phyloP scores from a whole-genome alignment of 1,140 invertebrate genomes.

The Drosophila seguyi region DNA sequence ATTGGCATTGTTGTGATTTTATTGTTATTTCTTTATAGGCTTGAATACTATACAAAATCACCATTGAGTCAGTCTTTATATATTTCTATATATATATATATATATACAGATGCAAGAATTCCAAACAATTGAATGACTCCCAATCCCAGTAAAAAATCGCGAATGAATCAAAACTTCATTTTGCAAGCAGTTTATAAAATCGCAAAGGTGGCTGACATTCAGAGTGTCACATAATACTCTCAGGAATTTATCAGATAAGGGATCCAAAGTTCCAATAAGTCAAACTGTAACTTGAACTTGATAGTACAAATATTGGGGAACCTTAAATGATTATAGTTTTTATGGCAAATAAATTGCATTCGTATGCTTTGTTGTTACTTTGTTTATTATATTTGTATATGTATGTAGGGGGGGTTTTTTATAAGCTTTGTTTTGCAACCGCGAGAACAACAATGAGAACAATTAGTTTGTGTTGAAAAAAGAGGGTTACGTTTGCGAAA shows the following conservation, averaged over 20 bases:
- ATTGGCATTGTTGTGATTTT: slow-evolving; percentile 24
- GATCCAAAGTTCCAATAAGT: neutral
- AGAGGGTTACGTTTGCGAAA: neutral
- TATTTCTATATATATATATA: slow-evolving; percentile 1
- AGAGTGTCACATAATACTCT: slow-evolving; percentile 10
- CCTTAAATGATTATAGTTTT: neutral
- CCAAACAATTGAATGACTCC: slow-evolving; percentile 12
- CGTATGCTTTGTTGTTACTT: slow-evolving; percentile 6
- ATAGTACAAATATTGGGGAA: neutral
- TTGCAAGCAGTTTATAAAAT: slow-evolving; percentile 2
- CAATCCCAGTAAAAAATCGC: slow-evolving; percentile 1
- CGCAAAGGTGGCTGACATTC: slow-evolving; percentile 20
- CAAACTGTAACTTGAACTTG: slow-evolving; percentile 5
- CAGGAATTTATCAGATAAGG: slow-evolving; percentile 11
- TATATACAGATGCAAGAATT: neutral
- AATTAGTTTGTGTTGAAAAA: neutral
- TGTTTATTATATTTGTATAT: neutral
- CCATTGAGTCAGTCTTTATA: slow-evolving; percentile 18
- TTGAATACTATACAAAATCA: slow-evolving; percentile 9
- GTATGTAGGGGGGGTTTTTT: slow-evolving; percentile 17
- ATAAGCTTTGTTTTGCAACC: slow-evolving; percentile 61
- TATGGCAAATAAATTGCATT: slow-evolving; percentile 24
- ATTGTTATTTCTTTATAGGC: slow-evolving; percentile 13
- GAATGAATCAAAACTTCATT: slow-evolving; percentile 11
- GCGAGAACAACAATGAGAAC: slow-evolving; percentile 43